Evolutionary conservation across 2,797 vertebrate genomes (phyloP), one percentile per base, ranked within the genome.

Genomic region (Syngnathus acus): DNA sequence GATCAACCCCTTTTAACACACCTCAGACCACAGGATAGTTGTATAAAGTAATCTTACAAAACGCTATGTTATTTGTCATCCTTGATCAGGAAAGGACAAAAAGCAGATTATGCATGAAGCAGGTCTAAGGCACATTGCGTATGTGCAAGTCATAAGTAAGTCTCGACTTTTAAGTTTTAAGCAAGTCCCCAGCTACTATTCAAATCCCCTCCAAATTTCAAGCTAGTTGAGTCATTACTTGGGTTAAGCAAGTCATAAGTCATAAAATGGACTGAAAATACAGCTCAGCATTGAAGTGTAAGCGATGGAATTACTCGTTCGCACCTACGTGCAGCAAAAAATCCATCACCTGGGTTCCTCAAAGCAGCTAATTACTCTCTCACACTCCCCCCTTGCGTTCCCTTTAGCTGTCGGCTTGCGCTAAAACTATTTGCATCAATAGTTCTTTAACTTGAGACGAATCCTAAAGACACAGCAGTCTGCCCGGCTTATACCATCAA

Each of bases 331-430:
- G 32, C 32, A 32, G 4, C 3, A 4, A 32, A 32, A 72, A 85
- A 80, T 82, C 79, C 62, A 6, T 76, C 82, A 84, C 82, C 85
- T 86, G 79, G 62, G 62, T 73, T 80, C 70, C 73, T 85, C 74
- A 76, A 79, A 88, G 78, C 69, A 38, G 51, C 75, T 83, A 70
- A 80, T 75, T 72, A 70, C 70, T 68, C 68, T 76, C 73, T 81
- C 74, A 66, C 75, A 76, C 78, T 72, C 72, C 1, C 45, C 67
- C 73, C 69, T 61, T 47, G 21, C 69, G 74, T 72, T 80, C 71
- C 42, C 65, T 71, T 72, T 73, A 71, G 71, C 71, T 71, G 60
- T 48, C 69, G 72, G 69, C 62, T 78, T 66, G 76, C 65, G 67
- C 74, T 79, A 71, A 78, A 16, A 78, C 68, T 63, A 61, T 60